A percentile compares a stretch with the other conserved stretches of the same genome.
Evolutionary conservation across 2,888 invertebrate genomes (phyloP).

Genomic region (Drosophila nigricruria): DNA sequence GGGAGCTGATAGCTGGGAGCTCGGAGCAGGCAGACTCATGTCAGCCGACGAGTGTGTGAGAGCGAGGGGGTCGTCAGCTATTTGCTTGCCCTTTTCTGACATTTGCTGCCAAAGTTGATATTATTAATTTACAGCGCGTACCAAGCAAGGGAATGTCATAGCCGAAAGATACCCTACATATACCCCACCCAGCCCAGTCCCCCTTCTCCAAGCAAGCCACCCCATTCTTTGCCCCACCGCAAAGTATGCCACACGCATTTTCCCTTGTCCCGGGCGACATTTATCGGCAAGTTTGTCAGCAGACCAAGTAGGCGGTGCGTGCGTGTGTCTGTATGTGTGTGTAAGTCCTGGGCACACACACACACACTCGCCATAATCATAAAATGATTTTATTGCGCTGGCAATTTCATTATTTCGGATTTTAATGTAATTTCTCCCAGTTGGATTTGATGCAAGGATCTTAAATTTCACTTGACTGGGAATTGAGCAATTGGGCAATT

Average conservation of each 20-base stretch:
- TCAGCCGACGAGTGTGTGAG: slow-evolving; percentile 30
- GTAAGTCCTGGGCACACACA: slow-evolving; percentile 12
- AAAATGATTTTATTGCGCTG: slow-evolving; percentile 76
- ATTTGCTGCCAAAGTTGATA: slow-evolving; percentile 74
- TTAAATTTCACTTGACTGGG: slow-evolving; percentile 29
- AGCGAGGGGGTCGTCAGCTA: slow-evolving; percentile 26
- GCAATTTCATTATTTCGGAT: slow-evolving; percentile 77
- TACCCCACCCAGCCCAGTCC: background rate
- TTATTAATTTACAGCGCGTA: slow-evolving; percentile 72
- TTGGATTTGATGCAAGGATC: slow-evolving; percentile 43
- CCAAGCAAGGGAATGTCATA: slow-evolving; percentile 38
- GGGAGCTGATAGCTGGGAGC: background rate
- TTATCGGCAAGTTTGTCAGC: slow-evolving; percentile 52
- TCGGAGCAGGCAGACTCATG: slow-evolving; percentile 29
- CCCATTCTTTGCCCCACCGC: slow-evolving; percentile 16
- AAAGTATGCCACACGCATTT: slow-evolving; percentile 62
- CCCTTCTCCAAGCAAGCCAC: background rate
- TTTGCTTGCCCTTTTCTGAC: slow-evolving; percentile 71
- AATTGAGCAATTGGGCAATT: slow-evolving; percentile 45
- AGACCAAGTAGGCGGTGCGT: slow-evolving; percentile 5
- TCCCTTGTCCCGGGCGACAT: slow-evolving; percentile 50
- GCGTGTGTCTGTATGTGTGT: slow-evolving; percentile 7
- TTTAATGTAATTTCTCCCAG: slow-evolving; percentile 72
- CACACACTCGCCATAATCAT: slow-evolving; percentile 63
- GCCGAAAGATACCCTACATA: slow-evolving; percentile 5